Evolutionary conservation across 2,888 invertebrate species (phyloP).

Genomic region (Pocota personata): DNA sequence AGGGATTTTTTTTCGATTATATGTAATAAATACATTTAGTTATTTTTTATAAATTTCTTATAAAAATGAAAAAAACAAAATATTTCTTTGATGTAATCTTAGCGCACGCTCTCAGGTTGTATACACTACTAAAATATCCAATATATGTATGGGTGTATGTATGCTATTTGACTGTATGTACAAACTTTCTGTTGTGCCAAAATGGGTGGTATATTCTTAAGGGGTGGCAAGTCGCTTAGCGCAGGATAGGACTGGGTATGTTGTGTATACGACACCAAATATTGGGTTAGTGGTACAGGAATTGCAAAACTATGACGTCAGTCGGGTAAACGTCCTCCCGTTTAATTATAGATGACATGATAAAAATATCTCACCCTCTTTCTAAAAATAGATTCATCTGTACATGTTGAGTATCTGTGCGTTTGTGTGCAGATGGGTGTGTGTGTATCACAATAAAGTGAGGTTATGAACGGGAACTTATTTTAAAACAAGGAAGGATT

Average conservation of each 20-base stretch:
- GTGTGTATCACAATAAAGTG: constrained; percentile 44
- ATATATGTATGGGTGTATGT: not conserved
- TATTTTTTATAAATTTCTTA: not conserved
- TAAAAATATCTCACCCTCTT: constrained; percentile 62
- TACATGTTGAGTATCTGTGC: constrained; percentile 3
- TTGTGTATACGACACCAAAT: constrained; percentile 66
- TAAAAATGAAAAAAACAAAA: not conserved
- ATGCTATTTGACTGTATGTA: not conserved
- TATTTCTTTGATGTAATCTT: constrained; percentile 14
- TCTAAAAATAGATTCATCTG: constrained; percentile 66
- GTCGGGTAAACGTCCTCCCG: constrained; percentile 77
- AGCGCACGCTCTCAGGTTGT: constrained; percentile 60
- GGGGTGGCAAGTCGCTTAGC: constrained; percentile 39
- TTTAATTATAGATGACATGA: constrained; percentile 73
- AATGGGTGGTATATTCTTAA: constrained; percentile 44
- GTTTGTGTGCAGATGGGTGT: not conserved
- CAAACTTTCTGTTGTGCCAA: constrained; percentile 6
- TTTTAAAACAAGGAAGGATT: constrained; percentile 61
- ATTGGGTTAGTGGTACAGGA: constrained; percentile 76
- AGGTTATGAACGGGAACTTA: constrained; percentile 60
- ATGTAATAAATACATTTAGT: not conserved
- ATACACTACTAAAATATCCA: constrained; percentile 4
- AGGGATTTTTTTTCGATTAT: not conserved
- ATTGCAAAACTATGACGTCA: constrained; percentile 77
- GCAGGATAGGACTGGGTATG: constrained; percentile 53